Evolutionary conservation across 2,797 vertebrate genomes (phyloP).

Genomic region (Arctocebus calabarensis): DNA sequence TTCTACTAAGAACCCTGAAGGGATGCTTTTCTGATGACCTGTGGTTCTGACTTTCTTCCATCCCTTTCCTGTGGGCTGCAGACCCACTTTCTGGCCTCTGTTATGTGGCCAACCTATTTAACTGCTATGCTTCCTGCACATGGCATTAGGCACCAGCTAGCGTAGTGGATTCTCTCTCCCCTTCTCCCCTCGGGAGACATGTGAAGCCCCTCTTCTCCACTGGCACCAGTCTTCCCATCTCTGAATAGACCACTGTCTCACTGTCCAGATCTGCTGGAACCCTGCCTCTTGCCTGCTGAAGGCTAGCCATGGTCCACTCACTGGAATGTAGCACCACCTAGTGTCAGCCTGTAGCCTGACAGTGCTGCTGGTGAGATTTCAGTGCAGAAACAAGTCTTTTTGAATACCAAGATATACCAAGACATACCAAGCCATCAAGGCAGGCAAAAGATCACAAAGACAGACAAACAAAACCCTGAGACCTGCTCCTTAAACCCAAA

Average conservation of each 20-base stretch:
- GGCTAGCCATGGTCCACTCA: neutral
- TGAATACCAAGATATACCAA: neutral
- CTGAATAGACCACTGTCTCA: neutral
- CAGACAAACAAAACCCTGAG: neutral
- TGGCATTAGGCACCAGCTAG: neutral
- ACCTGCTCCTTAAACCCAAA: neutral
- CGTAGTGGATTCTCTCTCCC: neutral
- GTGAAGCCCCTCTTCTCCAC: neutral
- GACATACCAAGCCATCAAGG: neutral
- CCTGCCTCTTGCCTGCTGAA: neutral
- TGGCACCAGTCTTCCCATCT: neutral
- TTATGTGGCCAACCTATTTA: neutral
- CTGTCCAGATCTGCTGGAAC: accelerated
- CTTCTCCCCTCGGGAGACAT: neutral
- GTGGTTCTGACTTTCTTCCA: neutral
- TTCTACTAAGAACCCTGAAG: neutral
- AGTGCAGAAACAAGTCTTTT: neutral
- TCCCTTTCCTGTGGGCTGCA: neutral
- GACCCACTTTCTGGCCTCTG: neutral
- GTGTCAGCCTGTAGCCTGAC: slow-evolving; percentile 46
- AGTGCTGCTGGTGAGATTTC: neutral
- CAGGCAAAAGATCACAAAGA: neutral
- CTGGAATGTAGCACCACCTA: slow-evolving; percentile 78
- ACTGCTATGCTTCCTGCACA: neutral
- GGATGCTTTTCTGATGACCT: neutral